Conservation (phyloP, 1,140 invertebrate genomes). For the Pinna nobilis region DNA sequence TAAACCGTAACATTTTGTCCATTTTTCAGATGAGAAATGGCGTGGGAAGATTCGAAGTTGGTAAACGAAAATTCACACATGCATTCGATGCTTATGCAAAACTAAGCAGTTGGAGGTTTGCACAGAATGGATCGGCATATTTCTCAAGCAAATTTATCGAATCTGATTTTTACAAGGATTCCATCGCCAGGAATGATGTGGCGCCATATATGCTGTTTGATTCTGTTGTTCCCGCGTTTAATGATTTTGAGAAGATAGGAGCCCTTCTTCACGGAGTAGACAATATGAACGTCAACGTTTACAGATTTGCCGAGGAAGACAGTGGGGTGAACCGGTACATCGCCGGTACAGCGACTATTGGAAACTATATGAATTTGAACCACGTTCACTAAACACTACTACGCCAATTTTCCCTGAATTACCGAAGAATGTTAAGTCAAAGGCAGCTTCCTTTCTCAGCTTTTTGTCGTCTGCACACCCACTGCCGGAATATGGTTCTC, state of each 20-base stretch:
- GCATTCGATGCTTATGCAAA: conserved; percentile 68
- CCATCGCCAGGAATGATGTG: conserved; percentile 53
- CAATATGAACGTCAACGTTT: conserved; percentile 70
- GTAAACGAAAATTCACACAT: conserved; percentile 55
- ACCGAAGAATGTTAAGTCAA: conserved; percentile 46
- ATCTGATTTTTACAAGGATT: conserved; percentile 58
- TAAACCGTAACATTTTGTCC: too few relatives aligned
- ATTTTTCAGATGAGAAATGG: conserved; percentile 67
- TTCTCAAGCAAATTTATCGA: conserved; percentile 63
- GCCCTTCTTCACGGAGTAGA: conserved; percentile 60
- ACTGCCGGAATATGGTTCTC: conserved; percentile 60
- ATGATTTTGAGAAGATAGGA: conserved; percentile 43
- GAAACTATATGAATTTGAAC: conserved; percentile 61
- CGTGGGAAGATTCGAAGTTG: conserved; percentile 59
- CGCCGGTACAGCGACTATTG: conserved; percentile 68
- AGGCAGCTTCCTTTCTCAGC: conserved; percentile 45
- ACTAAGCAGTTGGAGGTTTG: conserved; percentile 62
- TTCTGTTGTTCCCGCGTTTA: conserved; percentile 53
- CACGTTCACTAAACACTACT: conserved; percentile 5
- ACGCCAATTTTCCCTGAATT: conserved; percentile 57
- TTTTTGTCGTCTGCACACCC: conserved; percentile 67
- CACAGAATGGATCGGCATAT: conserved; percentile 51
- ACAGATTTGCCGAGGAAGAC: conserved; percentile 44
- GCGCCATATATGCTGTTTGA: conserved; percentile 64
- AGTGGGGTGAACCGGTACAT: too few relatives aligned